A percentile compares a stretch with the other conserved stretches of the same genome.
phyloP scores from a whole-genome alignment of 2,797 vertebrate species.

The Arctocebus calabarensis region DNA sequence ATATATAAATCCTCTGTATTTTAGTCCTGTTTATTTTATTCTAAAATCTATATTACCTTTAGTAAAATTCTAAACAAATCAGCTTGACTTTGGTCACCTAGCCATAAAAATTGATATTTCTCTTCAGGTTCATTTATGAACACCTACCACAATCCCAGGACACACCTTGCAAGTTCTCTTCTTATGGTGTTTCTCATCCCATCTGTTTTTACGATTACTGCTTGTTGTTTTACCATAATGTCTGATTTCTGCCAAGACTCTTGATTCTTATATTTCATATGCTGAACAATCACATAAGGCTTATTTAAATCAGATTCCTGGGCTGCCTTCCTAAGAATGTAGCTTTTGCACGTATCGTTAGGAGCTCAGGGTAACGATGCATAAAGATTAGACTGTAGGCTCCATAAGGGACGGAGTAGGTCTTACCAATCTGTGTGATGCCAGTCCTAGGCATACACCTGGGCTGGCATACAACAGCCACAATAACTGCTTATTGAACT shows the following conservation, averaged over 20 bases:
- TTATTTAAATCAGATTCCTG: not conserved
- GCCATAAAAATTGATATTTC: not conserved
- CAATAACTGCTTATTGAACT: not conserved
- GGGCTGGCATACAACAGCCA: not conserved
- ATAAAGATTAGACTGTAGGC: not conserved
- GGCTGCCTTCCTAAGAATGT: not conserved
- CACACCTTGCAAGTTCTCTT: not conserved
- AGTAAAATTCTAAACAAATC: slow-evolving; percentile 10
- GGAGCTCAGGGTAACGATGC: not conserved
- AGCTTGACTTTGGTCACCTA: not conserved
- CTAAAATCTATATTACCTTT: not conserved
- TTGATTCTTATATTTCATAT: not conserved
- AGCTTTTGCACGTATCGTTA: not conserved
- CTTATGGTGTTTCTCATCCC: not conserved
- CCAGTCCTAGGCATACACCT: not conserved
- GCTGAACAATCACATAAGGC: not conserved
- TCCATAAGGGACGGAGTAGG: not conserved
- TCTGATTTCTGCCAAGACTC: not conserved
- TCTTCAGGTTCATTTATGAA: not conserved
- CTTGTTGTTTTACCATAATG: not conserved
- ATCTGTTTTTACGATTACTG: not conserved
- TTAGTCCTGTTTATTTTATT: not conserved
- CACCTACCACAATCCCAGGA: not conserved
- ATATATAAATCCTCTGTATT: not conserved
- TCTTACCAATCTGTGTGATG: not conserved